Conservation (phyloP, 2,113 vertebrate genomes). For the Cyprinodon tularosa region DNA sequence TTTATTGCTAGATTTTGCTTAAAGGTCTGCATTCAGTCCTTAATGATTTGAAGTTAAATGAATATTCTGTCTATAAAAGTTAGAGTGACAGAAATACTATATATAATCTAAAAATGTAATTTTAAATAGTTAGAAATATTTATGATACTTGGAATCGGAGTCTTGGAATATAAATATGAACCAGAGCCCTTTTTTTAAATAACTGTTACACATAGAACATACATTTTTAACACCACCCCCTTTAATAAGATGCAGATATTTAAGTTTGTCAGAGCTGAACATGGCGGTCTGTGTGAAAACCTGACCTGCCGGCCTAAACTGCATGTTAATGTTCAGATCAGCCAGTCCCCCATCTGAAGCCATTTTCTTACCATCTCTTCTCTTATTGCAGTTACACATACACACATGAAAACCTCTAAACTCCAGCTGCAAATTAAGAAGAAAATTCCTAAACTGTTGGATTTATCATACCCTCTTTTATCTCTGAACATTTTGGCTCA, state of each 20-base stretch:
- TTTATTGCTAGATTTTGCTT: no score
- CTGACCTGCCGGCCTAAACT: constrained; percentile 50
- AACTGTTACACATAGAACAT: no score
- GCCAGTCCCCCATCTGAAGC: constrained; percentile 47
- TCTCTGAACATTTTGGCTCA: neutral
- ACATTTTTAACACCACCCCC: no score
- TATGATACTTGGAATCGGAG: no score
- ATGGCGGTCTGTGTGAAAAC: constrained; percentile 49
- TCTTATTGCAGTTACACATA: constrained; percentile 3
- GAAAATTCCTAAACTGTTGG: constrained; percentile 15
- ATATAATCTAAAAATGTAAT: no score
- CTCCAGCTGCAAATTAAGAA: constrained; percentile 19
- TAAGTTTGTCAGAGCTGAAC: constrained; percentile 56
- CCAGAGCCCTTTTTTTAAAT: no score
- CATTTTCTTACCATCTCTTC: constrained; percentile 65
- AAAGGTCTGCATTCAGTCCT: no score
- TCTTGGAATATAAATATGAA: no score
- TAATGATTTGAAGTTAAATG: no score
- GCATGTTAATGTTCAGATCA: constrained; percentile 57
- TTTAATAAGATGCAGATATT: constrained; percentile 37
- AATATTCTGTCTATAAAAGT: no score
- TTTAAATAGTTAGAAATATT: no score
- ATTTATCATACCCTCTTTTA: constrained; percentile 29
- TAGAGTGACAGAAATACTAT: no score
- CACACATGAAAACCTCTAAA: constrained; percentile 6